A percentile compares a stretch with the other conserved stretches of the same genome.
Evolutionary conservation across 2,888 invertebrate genomes (phyloP).

Genomic region (Branchipolynoe longqiensis): DNA sequence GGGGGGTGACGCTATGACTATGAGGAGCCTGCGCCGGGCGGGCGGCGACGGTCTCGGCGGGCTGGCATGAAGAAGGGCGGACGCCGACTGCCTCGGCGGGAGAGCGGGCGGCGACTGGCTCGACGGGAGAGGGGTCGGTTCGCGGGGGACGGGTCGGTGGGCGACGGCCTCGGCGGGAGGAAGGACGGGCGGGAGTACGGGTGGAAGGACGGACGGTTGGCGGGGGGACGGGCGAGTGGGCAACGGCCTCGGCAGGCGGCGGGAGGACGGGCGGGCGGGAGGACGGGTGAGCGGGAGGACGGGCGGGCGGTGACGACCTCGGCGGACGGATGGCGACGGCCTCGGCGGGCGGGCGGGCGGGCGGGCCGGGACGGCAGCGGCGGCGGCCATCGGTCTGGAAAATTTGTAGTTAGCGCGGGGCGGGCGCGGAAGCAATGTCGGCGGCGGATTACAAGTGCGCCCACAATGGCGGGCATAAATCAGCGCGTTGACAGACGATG

Average conservation of each 20-base stretch:
- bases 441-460: slow-evolving; percentile 46
- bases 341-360: no score
- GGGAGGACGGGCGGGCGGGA: no score
- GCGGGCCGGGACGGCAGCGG: no score
- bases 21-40: slow-evolving; percentile 35
- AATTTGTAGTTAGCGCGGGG: slow-evolving; percentile 49
- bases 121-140: no score
- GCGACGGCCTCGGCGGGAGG: no score
- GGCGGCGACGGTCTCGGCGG: background rate
- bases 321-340: no score
- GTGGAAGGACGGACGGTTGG: background rate
- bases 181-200: no score
- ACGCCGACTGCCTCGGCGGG: background rate
- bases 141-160: no score
- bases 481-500: slow-evolving; percentile 44
- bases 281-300: background rate
- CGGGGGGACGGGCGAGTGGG: background rate
- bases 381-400: slow-evolving; percentile 37
- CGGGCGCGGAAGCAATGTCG: slow-evolving; percentile 35
- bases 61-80: background rate
- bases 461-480: slow-evolving; percentile 51
- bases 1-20: slow-evolving; percentile 8
- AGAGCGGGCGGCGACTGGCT: no score
- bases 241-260: background rate
- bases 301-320: no score